Base-by-base conservation (phyloP, 2,113 vertebrate genomes). In the Oxyura jamaicensis region DNA sequence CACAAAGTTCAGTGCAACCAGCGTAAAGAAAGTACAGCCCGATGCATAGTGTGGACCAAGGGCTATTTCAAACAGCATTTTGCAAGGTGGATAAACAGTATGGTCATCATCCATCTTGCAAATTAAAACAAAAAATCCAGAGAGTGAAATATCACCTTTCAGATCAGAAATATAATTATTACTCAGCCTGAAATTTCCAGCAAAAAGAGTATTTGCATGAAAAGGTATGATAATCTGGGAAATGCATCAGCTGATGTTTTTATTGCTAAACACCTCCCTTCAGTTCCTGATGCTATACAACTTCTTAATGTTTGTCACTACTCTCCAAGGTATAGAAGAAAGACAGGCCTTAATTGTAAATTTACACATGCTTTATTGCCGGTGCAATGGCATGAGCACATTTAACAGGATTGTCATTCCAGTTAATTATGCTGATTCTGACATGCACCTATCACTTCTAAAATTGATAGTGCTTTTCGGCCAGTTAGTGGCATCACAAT, bases 381-480 rank as follows among this genome's bases (percentile, higher is more conserved):
- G 3, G 87, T 92, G 95, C 91, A 93, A 91, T 92, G 86, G 90
- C 95, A 97, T 81, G 94, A 95, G 92, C 95, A 90, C 90, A 96
- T 97, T 97, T 96, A 97, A 95, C 96, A 95, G 90, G 82, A 94
- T 44, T 97, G 94, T 97, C 94, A 95, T 96, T 93, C 94, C 93
- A 95, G 92, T 96, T 98, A 97, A 97, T 97, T 98, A 96, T 96
- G 96, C 94, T 91, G 94, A 96, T 97, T 98, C 93, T 97, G 97
- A 97, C 97, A 96, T 56, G 52, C 46, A 96, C 93, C 96, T 97
- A 96, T 95, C 96, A 96, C 69, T 11, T 86, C 91, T 93, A 78
- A 95, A 97, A 98, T 62, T 90, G 95, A 97, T 96, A 72, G 63
- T 35, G 69, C 88, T 71, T 97, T 96, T 95, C 42, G 23, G 93